Evolutionary conservation across 2,797 vertebrate genomes (phyloP).

Genomic region (Acridotheres tristis): DNA sequence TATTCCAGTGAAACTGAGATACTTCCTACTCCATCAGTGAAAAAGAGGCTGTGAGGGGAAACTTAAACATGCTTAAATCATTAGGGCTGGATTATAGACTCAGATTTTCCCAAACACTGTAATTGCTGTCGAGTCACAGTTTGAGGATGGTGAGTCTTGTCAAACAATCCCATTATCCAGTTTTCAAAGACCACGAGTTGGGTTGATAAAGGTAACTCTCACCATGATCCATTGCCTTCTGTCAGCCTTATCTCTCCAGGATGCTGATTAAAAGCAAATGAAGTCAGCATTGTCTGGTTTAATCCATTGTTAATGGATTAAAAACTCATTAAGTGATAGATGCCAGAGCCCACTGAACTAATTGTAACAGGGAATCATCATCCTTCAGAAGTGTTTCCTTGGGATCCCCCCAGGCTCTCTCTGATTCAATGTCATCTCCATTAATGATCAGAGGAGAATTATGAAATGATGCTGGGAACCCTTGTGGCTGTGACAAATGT

Average conservation of each 20-base stretch:
- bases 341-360: not conserved
- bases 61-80: slow-evolving; percentile 18
- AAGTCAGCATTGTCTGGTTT: not conserved
- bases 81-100: slow-evolving; percentile 16
- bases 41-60: not conserved
- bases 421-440: not conserved
- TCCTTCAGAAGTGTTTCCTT: slow-evolving; percentile 35
- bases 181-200: not conserved
- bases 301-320: slow-evolving; percentile 41
- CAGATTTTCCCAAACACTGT: not conserved
- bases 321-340: slow-evolving; percentile 50
- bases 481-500: not conserved
- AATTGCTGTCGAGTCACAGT: not conserved
- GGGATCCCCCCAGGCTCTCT: not conserved
- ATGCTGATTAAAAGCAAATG: not conserved
- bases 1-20: not conserved
- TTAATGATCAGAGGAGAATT: not conserved
- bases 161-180: not conserved
- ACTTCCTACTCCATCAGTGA: not conserved
- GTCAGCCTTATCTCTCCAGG: not conserved
- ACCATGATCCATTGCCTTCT: not conserved
- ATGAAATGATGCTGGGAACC: not conserved
- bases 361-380: not conserved
- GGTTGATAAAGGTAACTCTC: not conserved
- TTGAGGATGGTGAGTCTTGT: not conserved